Evolutionary conservation across 1,140 invertebrate genomes (phyloP).

Genomic region (Cyphomyrmex costatus): DNA sequence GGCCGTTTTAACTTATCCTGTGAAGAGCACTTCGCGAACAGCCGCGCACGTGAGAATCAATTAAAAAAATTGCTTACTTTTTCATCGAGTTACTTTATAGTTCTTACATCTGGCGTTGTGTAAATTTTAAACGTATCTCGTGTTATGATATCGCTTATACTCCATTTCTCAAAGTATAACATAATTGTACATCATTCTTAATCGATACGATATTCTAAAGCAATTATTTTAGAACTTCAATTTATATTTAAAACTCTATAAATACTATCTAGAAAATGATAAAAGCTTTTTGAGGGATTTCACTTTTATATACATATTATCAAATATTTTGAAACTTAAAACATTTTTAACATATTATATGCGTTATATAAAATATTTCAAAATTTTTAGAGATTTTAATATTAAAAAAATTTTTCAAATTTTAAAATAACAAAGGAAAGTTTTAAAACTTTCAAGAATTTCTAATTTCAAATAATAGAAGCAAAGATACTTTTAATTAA

Average conservation of each 20-base stretch:
- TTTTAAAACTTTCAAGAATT: background rate
- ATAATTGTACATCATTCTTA: background rate
- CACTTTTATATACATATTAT: background rate
- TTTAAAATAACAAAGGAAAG: background rate
- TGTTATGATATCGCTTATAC: no score
- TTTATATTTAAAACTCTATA: background rate
- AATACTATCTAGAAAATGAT: background rate
- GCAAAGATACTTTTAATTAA: background rate
- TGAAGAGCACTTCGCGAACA: slow-evolving; percentile 2
- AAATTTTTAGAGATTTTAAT: background rate
- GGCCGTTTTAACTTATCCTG: slow-evolving; percentile 26
- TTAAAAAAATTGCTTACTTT: slow-evolving; percentile 26
- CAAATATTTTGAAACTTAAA: background rate
- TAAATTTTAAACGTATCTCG: background rate
- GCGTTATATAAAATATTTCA: background rate
- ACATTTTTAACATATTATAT: background rate
- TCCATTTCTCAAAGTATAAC: background rate
- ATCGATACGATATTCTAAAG: background rate
- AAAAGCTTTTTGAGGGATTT: background rate
- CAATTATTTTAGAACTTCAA: background rate
- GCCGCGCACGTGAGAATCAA: slow-evolving; percentile 29
- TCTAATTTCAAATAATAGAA: background rate
- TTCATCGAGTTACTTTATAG: slow-evolving; percentile 23
- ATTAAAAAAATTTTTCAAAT: no score
- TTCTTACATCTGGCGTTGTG: background rate